Base-by-base conservation (phyloP, 2,797 vertebrate genomes). In the Catharus ustulatus region DNA sequence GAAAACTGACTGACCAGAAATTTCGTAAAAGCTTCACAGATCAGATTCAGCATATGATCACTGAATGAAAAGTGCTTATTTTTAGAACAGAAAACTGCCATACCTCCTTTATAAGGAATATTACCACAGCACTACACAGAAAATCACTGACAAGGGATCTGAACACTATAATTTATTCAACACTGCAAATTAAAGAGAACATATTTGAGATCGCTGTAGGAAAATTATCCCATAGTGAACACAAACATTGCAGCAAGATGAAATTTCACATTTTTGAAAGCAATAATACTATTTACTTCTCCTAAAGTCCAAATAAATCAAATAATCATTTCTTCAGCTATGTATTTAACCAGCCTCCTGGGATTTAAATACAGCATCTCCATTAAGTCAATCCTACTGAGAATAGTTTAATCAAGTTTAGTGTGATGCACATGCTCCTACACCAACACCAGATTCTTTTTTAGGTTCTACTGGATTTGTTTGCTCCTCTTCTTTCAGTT, bases 401-500 rank as follows among this genome's bases (percentile, higher is more conserved):
- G 49, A 62, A 49, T 80, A 16, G 15, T 45, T 88, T 67, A 52
- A 75, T 49, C 1, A 82, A 93, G 63, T 92, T 97, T 86, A 97
- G 62, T 24, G 82, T 36, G 95, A 97, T 42, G 95, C 88, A 79
- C 90, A 93, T 0, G 43, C 79, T 94, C 74, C 95, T 75, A 55
- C 58, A 32, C 74, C 90, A 84, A 87, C 13, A 7, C 24, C 76
- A 71, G 91, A 75, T 45, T 85, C 90, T 94, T 89, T 95, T 48
- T 80, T 72, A 87, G 89, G 52, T 75, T 95, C 95, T 84, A 27
- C 54, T 64, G 84, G 71, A 77, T 94, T 96, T 90, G 93, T 87
- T 74, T 93, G 87, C 15, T 81, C 89, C 61, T 98, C 97, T 87
- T 98, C 98, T 92, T 97, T 97, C 83, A 97, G 96, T 75, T 97